Conservation (phyloP, 2,888 invertebrate species). For the Oxystoma pomonae region DNA sequence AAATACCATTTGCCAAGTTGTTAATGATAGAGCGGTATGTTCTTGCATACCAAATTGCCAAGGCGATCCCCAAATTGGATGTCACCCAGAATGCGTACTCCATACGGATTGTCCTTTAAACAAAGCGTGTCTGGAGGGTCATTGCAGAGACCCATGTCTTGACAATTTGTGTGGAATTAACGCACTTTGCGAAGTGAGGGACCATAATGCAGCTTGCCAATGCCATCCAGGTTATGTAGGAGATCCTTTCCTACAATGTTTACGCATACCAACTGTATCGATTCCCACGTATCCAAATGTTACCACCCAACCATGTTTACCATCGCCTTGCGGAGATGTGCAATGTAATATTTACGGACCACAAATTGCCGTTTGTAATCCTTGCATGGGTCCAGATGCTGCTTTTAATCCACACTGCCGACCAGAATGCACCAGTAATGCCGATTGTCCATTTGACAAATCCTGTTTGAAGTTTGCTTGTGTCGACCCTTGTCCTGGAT, state of each 20-base stretch:
- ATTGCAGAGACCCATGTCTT: conserved; percentile 69
- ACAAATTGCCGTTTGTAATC: conserved; percentile 74
- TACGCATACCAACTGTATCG: conserved; percentile 45
- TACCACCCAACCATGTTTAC: conserved; percentile 65
- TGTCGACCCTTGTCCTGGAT: conserved; percentile 73
- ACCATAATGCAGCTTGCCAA: conserved; percentile 78
- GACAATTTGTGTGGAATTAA: conserved; percentile 73
- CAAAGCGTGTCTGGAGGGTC: conserved; percentile 70
- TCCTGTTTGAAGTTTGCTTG: conserved; percentile 74
- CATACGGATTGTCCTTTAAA: conserved; percentile 75
- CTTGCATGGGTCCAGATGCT: conserved; percentile 66
- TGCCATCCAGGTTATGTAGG: conserved; percentile 73
- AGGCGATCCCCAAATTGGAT: conserved; percentile 76
- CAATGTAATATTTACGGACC: conserved; percentile 68
- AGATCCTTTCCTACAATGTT: conserved; percentile 74
- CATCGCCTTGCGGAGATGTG: conserved; percentile 71
- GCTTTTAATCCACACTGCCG: conserved; percentile 69
- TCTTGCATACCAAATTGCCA: conserved; percentile 71
- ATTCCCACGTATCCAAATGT: conserved; percentile 42
- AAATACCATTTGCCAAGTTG: conserved; percentile 73
- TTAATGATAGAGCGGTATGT: conserved; percentile 68
- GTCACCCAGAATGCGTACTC: conserved; percentile 74
- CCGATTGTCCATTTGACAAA: conserved; percentile 74
- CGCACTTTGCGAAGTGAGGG: conserved; percentile 72
- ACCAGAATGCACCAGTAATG: conserved; percentile 77